Conservation (phyloP, 2,113 vertebrate genomes). For the Eptesicus fuscus region DNA sequence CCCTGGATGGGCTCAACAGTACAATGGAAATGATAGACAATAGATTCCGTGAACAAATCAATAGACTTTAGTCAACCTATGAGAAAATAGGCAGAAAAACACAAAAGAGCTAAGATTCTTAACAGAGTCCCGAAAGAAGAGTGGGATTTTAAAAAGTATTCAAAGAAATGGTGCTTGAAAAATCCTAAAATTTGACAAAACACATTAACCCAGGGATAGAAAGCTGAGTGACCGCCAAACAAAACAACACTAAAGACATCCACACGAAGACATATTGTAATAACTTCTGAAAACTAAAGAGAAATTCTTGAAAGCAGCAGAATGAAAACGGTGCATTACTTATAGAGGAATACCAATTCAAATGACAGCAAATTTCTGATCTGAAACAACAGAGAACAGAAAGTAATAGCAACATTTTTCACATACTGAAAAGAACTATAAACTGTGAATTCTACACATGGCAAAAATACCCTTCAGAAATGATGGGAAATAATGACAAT, state of each 20-base stretch:
- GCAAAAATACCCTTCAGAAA: constrained; percentile 28
- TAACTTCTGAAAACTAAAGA: constrained; percentile 9
- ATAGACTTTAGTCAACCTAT: neutral
- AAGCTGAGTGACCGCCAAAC: neutral
- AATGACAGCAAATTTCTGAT: constrained; percentile 35
- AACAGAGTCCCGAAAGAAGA: neutral
- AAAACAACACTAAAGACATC: constrained; percentile 21
- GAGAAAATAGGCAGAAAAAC: neutral
- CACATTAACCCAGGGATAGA: neutral
- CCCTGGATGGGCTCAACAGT: neutral
- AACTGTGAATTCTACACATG: neutral
- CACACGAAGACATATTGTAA: neutral
- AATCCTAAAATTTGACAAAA: neutral
- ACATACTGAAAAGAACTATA: neutral
- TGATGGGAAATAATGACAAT: constrained; percentile 5
- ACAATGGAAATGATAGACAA: neutral
- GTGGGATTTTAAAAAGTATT: neutral
- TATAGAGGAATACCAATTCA: neutral
- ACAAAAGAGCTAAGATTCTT: neutral
- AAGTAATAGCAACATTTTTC: constrained; percentile 6
- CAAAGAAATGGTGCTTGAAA: neutral
- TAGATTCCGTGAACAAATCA: neutral
- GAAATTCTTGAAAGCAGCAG: neutral
- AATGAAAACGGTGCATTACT: neutral
- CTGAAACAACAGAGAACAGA: constrained; percentile 3